These are phyloP conservation scores for Spilosoma lubricipeda DNA, from an alignment of 2,888 invertebrate genomes.

Conservation along the genomic window DNA sequence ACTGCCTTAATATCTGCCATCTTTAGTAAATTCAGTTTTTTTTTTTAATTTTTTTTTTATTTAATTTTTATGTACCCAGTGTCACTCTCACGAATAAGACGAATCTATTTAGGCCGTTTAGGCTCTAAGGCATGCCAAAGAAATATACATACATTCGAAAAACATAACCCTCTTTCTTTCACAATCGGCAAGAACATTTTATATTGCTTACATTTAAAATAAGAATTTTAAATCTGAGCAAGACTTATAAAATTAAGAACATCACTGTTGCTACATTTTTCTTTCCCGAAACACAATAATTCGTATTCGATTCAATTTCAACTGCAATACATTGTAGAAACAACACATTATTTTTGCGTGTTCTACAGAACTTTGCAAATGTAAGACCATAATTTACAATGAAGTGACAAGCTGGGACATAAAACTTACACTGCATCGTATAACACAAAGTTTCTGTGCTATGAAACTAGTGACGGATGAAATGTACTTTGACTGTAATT, in stretches of 20 bases:
- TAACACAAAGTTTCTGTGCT: not conserved
- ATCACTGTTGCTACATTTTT: not conserved
- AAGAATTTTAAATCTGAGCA: not conserved
- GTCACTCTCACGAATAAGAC: too few species aligned
- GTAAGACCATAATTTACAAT: constrained; percentile 1
- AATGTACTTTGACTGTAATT: not conserved
- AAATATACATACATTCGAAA: too few species aligned
- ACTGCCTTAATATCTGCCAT: too few species aligned
- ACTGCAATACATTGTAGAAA: constrained; percentile 8
- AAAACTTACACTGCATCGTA: not conserved
- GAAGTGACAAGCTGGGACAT: constrained; percentile 2
- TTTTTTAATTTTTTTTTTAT: too few species aligned
- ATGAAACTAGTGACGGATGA: not conserved
- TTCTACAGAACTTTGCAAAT: constrained; percentile 5
- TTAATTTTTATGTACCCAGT: too few species aligned
- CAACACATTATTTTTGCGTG: not conserved
- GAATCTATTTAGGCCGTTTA: too few species aligned
- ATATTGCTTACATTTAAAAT: not conserved
- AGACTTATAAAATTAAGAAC: not conserved
- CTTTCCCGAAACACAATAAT: not conserved
- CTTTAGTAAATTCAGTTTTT: too few species aligned
- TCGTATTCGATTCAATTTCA: constrained; percentile 15
- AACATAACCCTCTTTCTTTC: too few species aligned
- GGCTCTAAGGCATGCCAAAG: too few species aligned
- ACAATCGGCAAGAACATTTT: not conserved